Conservation (phyloP, 2,113 vertebrate species). For the Daphoenositta chrysoptera region DNA sequence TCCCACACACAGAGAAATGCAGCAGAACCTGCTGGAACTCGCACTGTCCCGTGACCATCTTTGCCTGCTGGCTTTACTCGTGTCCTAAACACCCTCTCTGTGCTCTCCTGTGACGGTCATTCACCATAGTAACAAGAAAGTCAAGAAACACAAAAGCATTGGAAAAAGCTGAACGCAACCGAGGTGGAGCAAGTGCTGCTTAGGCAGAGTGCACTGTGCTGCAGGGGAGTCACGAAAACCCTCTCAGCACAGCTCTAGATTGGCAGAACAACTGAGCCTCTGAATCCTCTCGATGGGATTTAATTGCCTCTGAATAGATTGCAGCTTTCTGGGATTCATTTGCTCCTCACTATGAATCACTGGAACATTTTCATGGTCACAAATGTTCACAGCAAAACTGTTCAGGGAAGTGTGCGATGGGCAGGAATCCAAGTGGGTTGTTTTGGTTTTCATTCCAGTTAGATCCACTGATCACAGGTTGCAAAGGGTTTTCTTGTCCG, state of each 20-base stretch:
- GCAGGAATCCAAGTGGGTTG: background rate
- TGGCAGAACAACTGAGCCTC: background rate
- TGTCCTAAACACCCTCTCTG: background rate
- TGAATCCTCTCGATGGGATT: background rate
- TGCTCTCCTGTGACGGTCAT: background rate
- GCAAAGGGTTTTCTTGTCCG: background rate
- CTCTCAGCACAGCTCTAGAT: background rate
- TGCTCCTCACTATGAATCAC: conserved; percentile 16
- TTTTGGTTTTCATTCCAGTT: background rate
- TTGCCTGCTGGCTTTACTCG: background rate
- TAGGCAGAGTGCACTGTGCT: background rate
- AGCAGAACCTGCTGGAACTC: background rate
- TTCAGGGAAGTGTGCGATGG: background rate
- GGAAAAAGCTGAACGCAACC: background rate
- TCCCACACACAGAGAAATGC: background rate
- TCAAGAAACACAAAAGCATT: background rate
- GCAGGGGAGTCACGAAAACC: background rate
- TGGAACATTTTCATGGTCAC: conserved; percentile 30
- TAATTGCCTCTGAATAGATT: conserved; percentile 24
- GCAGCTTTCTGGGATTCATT: conserved; percentile 17
- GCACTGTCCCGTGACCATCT: background rate
- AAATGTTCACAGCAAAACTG: background rate
- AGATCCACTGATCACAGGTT: background rate
- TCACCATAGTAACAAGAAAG: conserved; percentile 16
- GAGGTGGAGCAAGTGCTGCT: background rate